Percentiles rank a stretch among this genome's conserved stretches.
Evolutionary conservation across 2,113 vertebrate genomes (phyloP).

Genomic region (Sus scrofa): T2T-Sscrofa CM000815.6:32171501-32172000

Average conservation of each 20-base stretch:
- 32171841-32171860: conserved; percentile 34
- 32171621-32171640: conserved; percentile 57
- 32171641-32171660: neutral
- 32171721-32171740: neutral
- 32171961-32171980: neutral
- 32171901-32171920: neutral
- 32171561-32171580: neutral
- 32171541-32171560: neutral
- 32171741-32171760: neutral
- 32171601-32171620: neutral
- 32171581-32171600: conserved; percentile 3
- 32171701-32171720: conserved; percentile 50
- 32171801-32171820: neutral
- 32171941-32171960: neutral
- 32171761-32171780: neutral
- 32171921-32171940: neutral
- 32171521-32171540: neutral
- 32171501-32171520: neutral
- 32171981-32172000: neutral
- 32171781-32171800: neutral
- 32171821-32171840: conserved; percentile 22
- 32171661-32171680: conserved; percentile 8
- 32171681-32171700: conserved; percentile 19
- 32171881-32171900: neutral
- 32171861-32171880: neutral